phyloP scores from a whole-genome alignment of 1,140 invertebrate genomes.

The Saccostrea cuccullata region DNA sequence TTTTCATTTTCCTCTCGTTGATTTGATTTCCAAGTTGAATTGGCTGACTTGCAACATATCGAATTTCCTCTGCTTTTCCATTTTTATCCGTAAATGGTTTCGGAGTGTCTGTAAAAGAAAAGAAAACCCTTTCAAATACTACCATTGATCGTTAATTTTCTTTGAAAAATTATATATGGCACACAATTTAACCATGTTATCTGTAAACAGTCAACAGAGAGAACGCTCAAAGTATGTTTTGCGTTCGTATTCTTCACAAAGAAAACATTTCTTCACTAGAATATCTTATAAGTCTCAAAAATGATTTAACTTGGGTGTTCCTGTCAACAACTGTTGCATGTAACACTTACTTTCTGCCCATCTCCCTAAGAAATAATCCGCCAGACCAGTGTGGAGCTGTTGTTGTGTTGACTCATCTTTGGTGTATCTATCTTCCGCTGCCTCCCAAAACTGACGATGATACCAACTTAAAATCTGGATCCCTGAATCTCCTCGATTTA shows the following conservation, averaged over 20 bases:
- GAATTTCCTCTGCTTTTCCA: conserved; percentile 58
- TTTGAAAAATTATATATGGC: too few relatives aligned
- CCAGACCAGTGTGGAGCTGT: conserved; percentile 60
- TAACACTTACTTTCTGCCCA: conserved; percentile 76
- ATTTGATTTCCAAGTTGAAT: conserved; percentile 78
- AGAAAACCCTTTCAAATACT: too few relatives aligned
- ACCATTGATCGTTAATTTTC: too few relatives aligned
- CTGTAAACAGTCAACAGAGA: too few relatives aligned
- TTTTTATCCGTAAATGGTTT: conserved; percentile 62
- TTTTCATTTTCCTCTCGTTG: conserved; percentile 88
- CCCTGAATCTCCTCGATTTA: conserved; percentile 68
- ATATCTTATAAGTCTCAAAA: too few relatives aligned
- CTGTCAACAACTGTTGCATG: too few relatives aligned
- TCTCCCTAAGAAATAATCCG: conserved; percentile 69
- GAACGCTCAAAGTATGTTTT: too few relatives aligned
- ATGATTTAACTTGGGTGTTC: too few relatives aligned
- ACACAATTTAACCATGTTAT: too few relatives aligned
- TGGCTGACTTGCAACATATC: conserved; percentile 64
- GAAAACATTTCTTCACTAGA: too few relatives aligned
- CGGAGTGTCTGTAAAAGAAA: conserved; percentile 48
- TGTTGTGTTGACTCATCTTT: conserved; percentile 42
- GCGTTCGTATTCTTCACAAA: too few relatives aligned
- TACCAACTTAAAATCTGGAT: conserved; percentile 71
- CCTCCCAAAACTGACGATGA: conserved; percentile 71
- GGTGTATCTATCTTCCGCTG: conserved; percentile 64